phyloP scores from a whole-genome alignment of 1,140 invertebrate genomes.

The Cheumatopsyche charites region DNA sequence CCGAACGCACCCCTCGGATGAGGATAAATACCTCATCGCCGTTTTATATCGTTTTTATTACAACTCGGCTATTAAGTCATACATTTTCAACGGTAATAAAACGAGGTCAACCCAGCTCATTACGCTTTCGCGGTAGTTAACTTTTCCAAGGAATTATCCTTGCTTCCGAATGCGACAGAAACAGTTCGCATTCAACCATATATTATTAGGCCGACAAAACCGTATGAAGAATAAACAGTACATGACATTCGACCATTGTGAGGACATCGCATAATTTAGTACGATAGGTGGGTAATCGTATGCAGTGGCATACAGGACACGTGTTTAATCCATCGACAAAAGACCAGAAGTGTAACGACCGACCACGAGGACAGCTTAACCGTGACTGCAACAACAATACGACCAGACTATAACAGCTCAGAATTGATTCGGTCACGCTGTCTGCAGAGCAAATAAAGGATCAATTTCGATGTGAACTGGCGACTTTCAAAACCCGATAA shows the following conservation, averaged over 20 bases:
- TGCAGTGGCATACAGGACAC: not conserved
- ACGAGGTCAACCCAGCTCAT: conserved; percentile 9
- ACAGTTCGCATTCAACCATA: too few relatives aligned
- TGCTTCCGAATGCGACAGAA: not conserved
- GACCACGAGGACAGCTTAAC: conserved; percentile 1
- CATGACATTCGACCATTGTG: too few relatives aligned
- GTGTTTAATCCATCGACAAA: conserved; percentile 6
- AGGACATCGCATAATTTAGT: too few relatives aligned
- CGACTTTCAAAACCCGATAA: too few relatives aligned
- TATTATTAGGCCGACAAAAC: too few relatives aligned
- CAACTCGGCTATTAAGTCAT: conserved; percentile 18
- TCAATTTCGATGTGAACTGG: not conserved
- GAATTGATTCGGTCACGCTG: conserved; percentile 32
- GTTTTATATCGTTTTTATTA: conserved; percentile 14
- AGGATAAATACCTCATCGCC: conserved; percentile 12
- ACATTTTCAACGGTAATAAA: conserved; percentile 24
- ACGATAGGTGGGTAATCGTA: not conserved
- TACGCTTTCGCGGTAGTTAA: conserved; percentile 8
- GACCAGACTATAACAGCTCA: not conserved
- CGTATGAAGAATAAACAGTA: too few relatives aligned
- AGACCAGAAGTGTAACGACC: not conserved
- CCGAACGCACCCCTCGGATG: not conserved
- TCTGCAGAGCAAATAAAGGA: conserved; percentile 29
- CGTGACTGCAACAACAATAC: conserved; percentile 9
- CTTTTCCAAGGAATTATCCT: not conserved